A percentile compares a stretch with the other conserved stretches of the same genome.
Evolutionary conservation across 2,888 invertebrate species (phyloP).

Genomic region (Fabriciana adippe): DNA sequence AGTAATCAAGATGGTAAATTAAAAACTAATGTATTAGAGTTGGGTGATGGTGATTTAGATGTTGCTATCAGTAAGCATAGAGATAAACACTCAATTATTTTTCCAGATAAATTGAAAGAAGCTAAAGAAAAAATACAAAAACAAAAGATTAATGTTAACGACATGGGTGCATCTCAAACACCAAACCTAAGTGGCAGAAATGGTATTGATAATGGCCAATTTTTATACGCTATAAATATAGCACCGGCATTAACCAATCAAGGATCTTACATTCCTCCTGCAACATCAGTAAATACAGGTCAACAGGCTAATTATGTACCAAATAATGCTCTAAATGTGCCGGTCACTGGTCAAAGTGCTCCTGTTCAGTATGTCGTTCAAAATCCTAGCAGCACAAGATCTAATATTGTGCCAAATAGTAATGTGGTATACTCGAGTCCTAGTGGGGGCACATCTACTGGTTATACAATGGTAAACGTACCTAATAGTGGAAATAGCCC

Average conservation of each 20-base stretch:
- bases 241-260: constrained; percentile 12
- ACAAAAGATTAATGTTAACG: not conserved
- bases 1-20: constrained; percentile 6
- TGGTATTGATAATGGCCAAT: constrained; percentile 7
- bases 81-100: constrained; percentile 18
- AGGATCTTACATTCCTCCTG: constrained; percentile 3
- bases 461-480: constrained; percentile 25
- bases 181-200: constrained; percentile 4
- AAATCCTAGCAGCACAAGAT: constrained; percentile 5
- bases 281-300: not conserved
- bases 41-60: not conserved
- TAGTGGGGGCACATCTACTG: constrained; percentile 8
- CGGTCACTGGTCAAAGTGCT: not conserved
- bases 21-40: not conserved
- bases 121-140: constrained; percentile 13
- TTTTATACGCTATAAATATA: constrained; percentile 32
- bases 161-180: not conserved
- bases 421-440: constrained; percentile 24
- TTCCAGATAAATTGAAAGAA: constrained; percentile 19
- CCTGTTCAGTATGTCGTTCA: constrained; percentile 7
- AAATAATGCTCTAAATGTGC: too few species aligned
- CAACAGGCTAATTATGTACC: not conserved
- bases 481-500: constrained; percentile 14
- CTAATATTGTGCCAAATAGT: constrained; percentile 13
- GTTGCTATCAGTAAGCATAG: constrained; percentile 7